Percentiles rank a stretch among this genome's conserved stretches.
These are phyloP conservation scores for Sciaenops ocellatus DNA, from an alignment of 2,797 vertebrate species.

Conservation along the genomic window DNA sequence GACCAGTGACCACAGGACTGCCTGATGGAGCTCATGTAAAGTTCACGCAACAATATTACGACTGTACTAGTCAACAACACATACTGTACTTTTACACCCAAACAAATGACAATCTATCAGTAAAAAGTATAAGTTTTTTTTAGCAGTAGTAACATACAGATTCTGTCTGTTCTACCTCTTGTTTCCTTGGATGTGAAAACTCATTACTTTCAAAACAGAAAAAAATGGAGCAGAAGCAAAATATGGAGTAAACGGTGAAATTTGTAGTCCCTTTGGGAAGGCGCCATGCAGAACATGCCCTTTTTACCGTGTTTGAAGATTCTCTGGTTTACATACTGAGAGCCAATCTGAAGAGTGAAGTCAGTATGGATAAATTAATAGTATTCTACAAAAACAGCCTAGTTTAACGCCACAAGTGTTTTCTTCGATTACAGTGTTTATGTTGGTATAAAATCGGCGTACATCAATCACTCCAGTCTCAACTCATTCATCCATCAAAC, in stretches of 20 bases:
- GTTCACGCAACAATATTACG: background rate
- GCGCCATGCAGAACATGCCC: background rate
- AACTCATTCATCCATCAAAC: constrained; percentile 1
- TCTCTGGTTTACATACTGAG: constrained; percentile 38
- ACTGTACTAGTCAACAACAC: background rate
- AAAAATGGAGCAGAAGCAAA: background rate
- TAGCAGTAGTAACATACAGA: background rate
- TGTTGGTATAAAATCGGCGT: constrained; percentile 26
- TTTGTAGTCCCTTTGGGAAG: constrained; percentile 12
- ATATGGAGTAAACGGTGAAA: constrained; percentile 11
- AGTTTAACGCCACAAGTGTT: constrained; percentile 38
- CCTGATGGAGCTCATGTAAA: background rate
- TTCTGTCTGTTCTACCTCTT: background rate
- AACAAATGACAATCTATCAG: background rate
- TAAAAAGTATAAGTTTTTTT: background rate
- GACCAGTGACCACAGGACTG: constrained; percentile 11
- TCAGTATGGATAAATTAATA: constrained; percentile 56
- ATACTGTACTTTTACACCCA: background rate
- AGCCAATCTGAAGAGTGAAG: constrained; percentile 9
- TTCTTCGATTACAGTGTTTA: constrained; percentile 33
- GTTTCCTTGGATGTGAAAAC: background rate
- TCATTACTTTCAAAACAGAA: background rate
- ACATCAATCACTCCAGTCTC: constrained; percentile 24
- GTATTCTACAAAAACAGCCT: constrained; percentile 31
- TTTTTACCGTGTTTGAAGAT: constrained; percentile 34